Conservation (phyloP, 2,113 vertebrate genomes). For the Hippolais icterina region DNA sequence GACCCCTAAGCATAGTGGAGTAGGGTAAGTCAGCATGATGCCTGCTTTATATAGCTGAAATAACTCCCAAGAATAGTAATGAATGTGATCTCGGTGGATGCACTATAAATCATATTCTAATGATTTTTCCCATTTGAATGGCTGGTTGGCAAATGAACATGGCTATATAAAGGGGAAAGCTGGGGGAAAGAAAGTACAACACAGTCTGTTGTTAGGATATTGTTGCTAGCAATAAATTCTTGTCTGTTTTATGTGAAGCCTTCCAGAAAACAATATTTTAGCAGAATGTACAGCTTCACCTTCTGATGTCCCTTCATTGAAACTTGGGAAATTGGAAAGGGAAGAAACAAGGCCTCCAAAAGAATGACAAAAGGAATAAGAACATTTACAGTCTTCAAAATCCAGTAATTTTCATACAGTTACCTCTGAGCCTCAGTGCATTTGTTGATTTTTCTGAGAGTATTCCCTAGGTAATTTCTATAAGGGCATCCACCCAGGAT, state of each 20-base stretch:
- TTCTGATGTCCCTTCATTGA: neutral
- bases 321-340: neutral
- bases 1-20: neutral
- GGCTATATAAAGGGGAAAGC: neutral
- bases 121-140: neutral
- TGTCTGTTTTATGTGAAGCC: neutral
- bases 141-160: neutral
- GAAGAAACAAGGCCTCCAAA: neutral
- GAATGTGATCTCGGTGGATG: neutral
- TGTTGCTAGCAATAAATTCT: neutral
- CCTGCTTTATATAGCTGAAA: neutral
- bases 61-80: conserved; percentile 1
- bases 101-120: neutral
- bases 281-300: neutral
- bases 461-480: neutral
- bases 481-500: neutral
- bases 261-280: neutral
- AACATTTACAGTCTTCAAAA: neutral
- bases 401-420: neutral
- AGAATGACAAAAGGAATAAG: neutral
- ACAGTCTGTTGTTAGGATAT: neutral
- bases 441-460: neutral
- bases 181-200: neutral
- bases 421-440: neutral
- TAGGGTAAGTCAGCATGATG: neutral